A percentile compares a stretch with the other conserved stretches of the same genome.
Evolutionary conservation across 2,797 vertebrate species (phyloP).

Genomic region (Aldrovandia affinis): DNA sequence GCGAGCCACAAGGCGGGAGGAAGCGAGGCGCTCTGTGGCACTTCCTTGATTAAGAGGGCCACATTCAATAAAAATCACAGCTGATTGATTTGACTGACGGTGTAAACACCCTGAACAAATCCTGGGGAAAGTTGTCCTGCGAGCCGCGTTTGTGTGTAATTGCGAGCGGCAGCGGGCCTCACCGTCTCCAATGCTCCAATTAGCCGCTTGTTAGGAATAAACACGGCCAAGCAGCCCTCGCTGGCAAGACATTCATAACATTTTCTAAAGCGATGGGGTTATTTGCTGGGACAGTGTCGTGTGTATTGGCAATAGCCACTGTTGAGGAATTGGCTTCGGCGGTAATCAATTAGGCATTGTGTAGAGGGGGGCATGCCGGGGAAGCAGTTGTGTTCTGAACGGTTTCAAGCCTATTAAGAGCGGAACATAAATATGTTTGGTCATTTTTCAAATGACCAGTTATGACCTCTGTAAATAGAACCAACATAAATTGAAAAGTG

Average conservation of each 20-base stretch:
- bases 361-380: constrained; percentile 13
- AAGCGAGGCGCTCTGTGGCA: no score
- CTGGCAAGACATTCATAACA: constrained; percentile 15
- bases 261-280: background rate
- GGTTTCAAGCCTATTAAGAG: background rate
- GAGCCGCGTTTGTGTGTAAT: background rate
- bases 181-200: background rate
- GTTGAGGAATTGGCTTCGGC: constrained; percentile 37
- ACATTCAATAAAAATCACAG: background rate
- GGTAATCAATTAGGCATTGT: constrained; percentile 31
- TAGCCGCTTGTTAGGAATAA: background rate
- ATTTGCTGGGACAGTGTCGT: background rate
- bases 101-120: background rate
- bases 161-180: no score
- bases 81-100: background rate
- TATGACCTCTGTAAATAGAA: background rate
- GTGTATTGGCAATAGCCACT: constrained; percentile 18
- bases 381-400: background rate
- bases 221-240: background rate
- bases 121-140: background rate
- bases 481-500: background rate
- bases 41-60: background rate
- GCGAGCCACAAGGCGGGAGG: no score
- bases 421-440: constrained; percentile 9
- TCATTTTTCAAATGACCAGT: constrained; percentile 13